Percentiles rank a stretch among this genome's conserved stretches.
Evolutionary conservation across 2,888 invertebrate species (phyloP).

Genomic region (Branchipolynoe longqiensis): DNA sequence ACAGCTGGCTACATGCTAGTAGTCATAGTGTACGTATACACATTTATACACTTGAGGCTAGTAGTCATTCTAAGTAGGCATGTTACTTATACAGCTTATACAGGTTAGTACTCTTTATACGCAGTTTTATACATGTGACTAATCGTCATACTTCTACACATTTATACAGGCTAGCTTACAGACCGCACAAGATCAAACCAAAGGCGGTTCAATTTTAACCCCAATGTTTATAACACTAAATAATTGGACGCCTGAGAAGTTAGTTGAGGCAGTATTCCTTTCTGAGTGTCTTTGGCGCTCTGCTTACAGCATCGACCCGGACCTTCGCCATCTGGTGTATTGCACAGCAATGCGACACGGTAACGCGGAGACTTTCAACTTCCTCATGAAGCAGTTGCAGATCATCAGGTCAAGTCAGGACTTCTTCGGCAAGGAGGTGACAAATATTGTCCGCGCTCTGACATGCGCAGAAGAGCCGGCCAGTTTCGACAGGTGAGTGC

Average conservation of each 20-base stretch:
- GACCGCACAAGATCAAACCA: background rate
- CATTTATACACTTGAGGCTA: too few species aligned
- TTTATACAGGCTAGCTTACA: background rate
- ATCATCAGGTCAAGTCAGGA: background rate
- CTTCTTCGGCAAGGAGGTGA: background rate
- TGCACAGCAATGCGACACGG: constrained; percentile 34
- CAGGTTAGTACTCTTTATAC: background rate
- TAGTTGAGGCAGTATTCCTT: too few species aligned
- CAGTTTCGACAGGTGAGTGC: constrained; percentile 6
- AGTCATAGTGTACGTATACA: too few species aligned
- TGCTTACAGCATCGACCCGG: constrained; percentile 31
- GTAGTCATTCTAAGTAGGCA: too few species aligned
- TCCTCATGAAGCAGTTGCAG: background rate
- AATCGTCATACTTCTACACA: background rate
- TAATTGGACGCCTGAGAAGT: too few species aligned
- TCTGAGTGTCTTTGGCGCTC: background rate
- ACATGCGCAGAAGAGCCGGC: constrained; percentile 20
- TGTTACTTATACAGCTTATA: too few species aligned
- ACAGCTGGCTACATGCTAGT: too few species aligned
- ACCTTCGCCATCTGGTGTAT: constrained; percentile 16
- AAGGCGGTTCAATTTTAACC: background rate
- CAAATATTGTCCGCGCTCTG: background rate
- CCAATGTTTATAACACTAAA: background rate
- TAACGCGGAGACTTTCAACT: background rate
- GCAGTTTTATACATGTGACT: background rate